These are phyloP conservation scores for Podarcis raffonei DNA, from an alignment of 2,113 vertebrate genomes.

Conservation along the genomic window DNA sequence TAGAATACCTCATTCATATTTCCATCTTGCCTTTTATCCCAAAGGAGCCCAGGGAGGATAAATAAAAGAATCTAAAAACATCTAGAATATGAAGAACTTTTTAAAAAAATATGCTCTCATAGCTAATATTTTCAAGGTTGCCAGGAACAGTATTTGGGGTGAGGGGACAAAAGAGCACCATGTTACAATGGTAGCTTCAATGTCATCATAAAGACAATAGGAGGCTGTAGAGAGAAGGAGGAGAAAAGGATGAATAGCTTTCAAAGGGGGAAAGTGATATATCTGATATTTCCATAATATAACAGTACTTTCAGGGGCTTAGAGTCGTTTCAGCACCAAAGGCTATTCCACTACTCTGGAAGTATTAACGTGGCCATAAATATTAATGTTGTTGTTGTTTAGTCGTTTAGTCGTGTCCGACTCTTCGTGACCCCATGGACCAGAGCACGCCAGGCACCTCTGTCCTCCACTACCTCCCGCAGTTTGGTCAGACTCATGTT, in stretches of 20 bases:
- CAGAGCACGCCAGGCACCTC: too few relatives aligned
- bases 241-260: not conserved
- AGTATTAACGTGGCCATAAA: not conserved
- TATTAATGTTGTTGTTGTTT: too few relatives aligned
- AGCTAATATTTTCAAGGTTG: too few relatives aligned
- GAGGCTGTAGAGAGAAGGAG: not conserved
- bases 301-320: not conserved
- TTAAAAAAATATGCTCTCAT: too few relatives aligned
- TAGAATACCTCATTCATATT: not conserved
- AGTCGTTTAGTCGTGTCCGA: too few relatives aligned
- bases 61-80: too few relatives aligned
- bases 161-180: not conserved
- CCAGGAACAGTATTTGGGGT: not conserved
- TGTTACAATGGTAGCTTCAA: not conserved
- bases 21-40: too few relatives aligned
- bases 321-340: not conserved
- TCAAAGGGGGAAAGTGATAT: not conserved
- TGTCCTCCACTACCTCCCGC: too few relatives aligned
- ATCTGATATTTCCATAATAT: not conserved
- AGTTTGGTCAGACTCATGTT: too few relatives aligned
- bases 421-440: too few relatives aligned
- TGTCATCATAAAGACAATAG: not conserved
- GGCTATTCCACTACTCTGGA: not conserved
- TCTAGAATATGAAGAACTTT: too few relatives aligned
- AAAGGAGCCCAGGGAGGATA: too few relatives aligned